Conservation (phyloP, 2,888 invertebrate genomes). For the Platycheirus rosarum region DNA sequence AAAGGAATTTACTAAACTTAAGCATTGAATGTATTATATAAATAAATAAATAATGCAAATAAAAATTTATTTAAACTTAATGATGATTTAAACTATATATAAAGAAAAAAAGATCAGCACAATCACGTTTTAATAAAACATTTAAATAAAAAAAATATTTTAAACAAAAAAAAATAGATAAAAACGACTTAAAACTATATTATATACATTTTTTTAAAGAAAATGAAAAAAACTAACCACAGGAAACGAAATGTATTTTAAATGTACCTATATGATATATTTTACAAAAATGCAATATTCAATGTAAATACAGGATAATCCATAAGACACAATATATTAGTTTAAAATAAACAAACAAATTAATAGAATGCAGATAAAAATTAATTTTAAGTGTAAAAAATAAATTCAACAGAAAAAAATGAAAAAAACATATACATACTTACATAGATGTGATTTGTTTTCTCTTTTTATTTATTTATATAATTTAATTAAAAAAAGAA, state of each 20-base stretch:
- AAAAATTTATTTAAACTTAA: conserved; percentile 62
- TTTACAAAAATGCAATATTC: conserved; percentile 70
- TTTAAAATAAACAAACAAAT: conserved; percentile 14
- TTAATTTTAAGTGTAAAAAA: conserved; percentile 48
- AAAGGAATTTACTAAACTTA: conserved; percentile 75
- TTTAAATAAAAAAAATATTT: conserved; percentile 64
- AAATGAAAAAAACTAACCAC: conserved; percentile 49
- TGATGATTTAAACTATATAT: conserved; percentile 48
- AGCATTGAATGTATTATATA: conserved; percentile 63
- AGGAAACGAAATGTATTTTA: conserved; percentile 66
- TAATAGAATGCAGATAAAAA: conserved; percentile 15
- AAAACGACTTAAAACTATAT: conserved; percentile 71
- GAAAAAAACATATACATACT: conserved; percentile 18
- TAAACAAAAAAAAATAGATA: conserved; percentile 74
- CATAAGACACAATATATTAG: conserved; percentile 27
- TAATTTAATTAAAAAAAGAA: conserved; percentile 24
- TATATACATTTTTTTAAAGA: conserved; percentile 57
- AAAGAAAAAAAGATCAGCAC: conserved; percentile 80
- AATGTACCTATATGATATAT: conserved; percentile 62
- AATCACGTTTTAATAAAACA: conserved; percentile 79
- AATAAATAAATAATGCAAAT: conserved; percentile 47
- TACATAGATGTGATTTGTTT: conserved; percentile 68
- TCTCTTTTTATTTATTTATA: conserved; percentile 10
- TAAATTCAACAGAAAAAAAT: conserved; percentile 19
- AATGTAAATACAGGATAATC: conserved; percentile 52